phyloP scores from a whole-genome alignment of 1,140 invertebrate genomes.

The Brachionus plicatilis region DNA sequence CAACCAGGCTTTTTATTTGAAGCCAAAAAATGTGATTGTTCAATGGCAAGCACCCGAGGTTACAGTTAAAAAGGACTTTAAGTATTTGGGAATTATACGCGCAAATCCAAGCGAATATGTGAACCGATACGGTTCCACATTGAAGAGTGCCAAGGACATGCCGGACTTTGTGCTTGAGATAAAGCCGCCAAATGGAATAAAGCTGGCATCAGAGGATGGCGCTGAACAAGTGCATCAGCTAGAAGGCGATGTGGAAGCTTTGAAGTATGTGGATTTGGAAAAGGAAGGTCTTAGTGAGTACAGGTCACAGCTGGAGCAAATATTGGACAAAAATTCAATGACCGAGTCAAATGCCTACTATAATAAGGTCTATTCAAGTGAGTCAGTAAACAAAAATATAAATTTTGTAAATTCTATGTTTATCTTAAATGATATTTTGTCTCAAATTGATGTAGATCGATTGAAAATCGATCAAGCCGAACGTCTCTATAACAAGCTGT shows the following conservation, averaged over 20 bases:
- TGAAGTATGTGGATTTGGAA: slow-evolving; percentile 8
- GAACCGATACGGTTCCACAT: slow-evolving; percentile 26
- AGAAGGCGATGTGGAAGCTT: slow-evolving; percentile 15
- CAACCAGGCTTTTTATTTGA: neutral
- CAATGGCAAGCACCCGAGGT: slow-evolving; percentile 36
- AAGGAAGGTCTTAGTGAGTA: slow-evolving; percentile 30
- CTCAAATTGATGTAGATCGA: neutral
- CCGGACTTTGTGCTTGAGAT: slow-evolving; percentile 36
- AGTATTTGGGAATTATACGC: slow-evolving; percentile 35
- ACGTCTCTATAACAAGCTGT: neutral
- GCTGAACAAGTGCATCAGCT: neutral
- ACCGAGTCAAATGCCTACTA: neutral
- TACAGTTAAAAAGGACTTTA: slow-evolving; percentile 26
- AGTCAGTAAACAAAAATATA: neutral
- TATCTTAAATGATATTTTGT: neutral
- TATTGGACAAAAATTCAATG: neutral
- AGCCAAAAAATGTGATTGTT: slow-evolving; percentile 40
- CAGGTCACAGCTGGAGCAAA: neutral
- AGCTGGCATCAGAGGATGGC: neutral
- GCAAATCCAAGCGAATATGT: slow-evolving; percentile 36
- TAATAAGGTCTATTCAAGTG: neutral
- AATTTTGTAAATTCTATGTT: slow-evolving; percentile 3
- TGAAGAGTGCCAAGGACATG: neutral
- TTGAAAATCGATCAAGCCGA: slow-evolving; percentile 22
- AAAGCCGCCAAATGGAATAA: slow-evolving; percentile 30